Base-by-base conservation (phyloP, 2,888 invertebrate genomes). In the Eumerus sabulonum region DNA sequence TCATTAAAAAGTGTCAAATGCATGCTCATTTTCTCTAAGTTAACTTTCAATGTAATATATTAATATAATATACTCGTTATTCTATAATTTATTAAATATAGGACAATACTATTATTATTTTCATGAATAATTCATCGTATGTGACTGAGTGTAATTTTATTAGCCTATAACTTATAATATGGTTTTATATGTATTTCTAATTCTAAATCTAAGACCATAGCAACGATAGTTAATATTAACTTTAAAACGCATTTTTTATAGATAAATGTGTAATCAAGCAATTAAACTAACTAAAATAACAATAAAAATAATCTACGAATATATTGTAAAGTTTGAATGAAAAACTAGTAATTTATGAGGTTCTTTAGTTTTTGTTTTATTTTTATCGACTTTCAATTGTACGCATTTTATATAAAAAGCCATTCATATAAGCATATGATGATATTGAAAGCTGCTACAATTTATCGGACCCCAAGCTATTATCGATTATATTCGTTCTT, bases 31-130 rank as follows among this genome's bases (percentile, higher is more conserved):
- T 44, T 40, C 11, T 60, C 70, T 54, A 70, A 70, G 60, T 70
- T 16, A 59, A 19, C 45, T 18, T 38, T 44, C 12, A 18, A 13
- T 1, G 18, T 27, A 11, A 42, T 18, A 14, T 27, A 47, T 54
- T 14, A 16, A 7, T 2, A 27, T 4, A 27, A 7, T 27, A 27
- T 53, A 48, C 42, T 50, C 13, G 27, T 48, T 60, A 7, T 5
- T 76, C 51, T 47, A 27, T 4, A 27, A 4, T 42, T 73, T 53
- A 50, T 82, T 86, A 87, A 87, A 87, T 87, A 86, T 87, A 86
- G 87, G 87, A 87, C 87, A 86, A 83, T 81, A 82, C 27, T 40
- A 76, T 82, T 17, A 73, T 72, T 68, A 74, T 45, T 45, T 51
- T 70, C 68, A 51, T 63, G 64, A 27, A 4, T 27, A 4, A 27